Percentiles rank a stretch among this genome's conserved stretches.
phyloP scores from a whole-genome alignment of 1,140 invertebrate species.

The Tetramorium alpestre region DNA sequence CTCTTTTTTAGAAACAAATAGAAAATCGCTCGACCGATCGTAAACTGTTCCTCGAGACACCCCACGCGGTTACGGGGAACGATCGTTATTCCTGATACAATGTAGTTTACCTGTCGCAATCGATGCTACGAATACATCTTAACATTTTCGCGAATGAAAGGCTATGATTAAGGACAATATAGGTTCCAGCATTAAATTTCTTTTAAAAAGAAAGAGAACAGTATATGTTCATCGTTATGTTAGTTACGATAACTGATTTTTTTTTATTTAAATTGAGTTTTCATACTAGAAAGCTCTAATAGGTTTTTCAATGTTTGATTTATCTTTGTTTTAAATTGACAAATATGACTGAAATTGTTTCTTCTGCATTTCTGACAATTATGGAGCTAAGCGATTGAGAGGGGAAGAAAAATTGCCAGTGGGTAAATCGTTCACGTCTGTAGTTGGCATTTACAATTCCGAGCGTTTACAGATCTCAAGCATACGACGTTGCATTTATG shows the following conservation, averaged over 20 bases:
- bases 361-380: neutral
- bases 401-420: neutral
- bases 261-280: neutral
- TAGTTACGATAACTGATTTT: neutral
- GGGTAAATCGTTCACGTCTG: neutral
- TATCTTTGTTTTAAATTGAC: neutral
- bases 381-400: neutral
- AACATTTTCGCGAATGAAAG: neutral
- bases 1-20: constrained; percentile 72
- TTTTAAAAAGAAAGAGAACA: neutral
- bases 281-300: neutral
- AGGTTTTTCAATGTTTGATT: neutral
- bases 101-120: neutral
- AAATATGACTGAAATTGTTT: neutral
- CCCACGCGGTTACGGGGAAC: neutral
- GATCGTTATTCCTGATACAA: constrained; percentile 49
- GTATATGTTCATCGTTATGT: neutral
- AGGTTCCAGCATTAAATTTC: neutral
- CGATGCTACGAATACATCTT: neutral
- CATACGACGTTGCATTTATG: neutral
- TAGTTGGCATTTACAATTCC: neutral
- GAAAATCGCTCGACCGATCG: constrained; percentile 56
- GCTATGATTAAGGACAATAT: neutral
- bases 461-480: neutral
- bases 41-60: constrained; percentile 61